Evolutionary conservation across 2,797 vertebrate genomes (phyloP).

Genomic region (Chiroxiphia lanceolata): DNA sequence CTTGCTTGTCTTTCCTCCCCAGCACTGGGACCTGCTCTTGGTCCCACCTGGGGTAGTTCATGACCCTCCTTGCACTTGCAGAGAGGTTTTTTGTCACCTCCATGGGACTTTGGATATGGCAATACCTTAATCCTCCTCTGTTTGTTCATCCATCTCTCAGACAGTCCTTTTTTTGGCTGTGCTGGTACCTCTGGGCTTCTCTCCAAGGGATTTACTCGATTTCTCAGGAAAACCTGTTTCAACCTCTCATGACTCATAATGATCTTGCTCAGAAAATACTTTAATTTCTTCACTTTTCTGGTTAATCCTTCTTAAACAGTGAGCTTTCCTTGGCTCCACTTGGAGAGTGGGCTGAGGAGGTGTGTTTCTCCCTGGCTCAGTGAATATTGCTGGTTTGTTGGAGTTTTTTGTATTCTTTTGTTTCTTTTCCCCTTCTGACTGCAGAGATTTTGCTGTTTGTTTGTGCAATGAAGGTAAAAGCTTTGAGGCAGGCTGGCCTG

Average conservation of each 20-base stretch:
- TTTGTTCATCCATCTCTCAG: background rate
- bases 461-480: background rate
- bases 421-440: background rate
- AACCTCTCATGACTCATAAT: background rate
- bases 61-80: background rate
- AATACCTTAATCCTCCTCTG: background rate
- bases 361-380: background rate
- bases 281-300: background rate
- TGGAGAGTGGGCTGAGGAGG: background rate
- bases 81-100: background rate
- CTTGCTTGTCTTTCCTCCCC: background rate
- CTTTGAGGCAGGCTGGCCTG: background rate
- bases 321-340: background rate
- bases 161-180: background rate
- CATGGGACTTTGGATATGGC: background rate
- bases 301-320: conserved; percentile 25
- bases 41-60: background rate
- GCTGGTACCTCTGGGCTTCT: background rate
- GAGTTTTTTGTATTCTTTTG: background rate
- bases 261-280: background rate
- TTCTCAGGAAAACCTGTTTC: background rate
- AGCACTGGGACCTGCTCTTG: background rate
- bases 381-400: background rate
- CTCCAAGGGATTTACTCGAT: background rate
- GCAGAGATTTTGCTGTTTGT: background rate